These are phyloP conservation scores for Probaryconus sp. DNA, from an alignment of 1,140 invertebrate species.

Conservation along the genomic window DNA sequence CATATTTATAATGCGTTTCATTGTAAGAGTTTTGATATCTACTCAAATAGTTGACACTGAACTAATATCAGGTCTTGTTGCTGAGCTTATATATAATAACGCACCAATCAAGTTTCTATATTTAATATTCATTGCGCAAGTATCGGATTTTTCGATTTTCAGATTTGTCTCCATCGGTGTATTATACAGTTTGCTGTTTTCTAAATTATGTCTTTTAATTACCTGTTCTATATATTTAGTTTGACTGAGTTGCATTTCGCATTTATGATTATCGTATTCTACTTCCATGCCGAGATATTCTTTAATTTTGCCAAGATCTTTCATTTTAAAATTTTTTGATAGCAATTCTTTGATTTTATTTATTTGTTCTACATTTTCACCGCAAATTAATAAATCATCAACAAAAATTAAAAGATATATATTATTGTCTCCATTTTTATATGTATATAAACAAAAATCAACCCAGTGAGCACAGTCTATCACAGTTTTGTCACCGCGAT, in stretches of 20 bases:
- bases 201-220: slow-evolving; percentile 67
- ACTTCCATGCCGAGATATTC: slow-evolving; percentile 62
- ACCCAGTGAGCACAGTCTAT: too few relatives aligned
- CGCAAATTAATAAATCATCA: too few relatives aligned
- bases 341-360: too few relatives aligned
- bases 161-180: slow-evolving; percentile 75
- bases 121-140: slow-evolving; percentile 21
- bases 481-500: too few relatives aligned
- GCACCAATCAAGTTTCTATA: slow-evolving; percentile 69
- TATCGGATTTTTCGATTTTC: slow-evolving; percentile 56
- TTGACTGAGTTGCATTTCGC: slow-evolving; percentile 67
- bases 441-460: too few relatives aligned
- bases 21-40: slow-evolving; percentile 70
- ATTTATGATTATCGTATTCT: slow-evolving; percentile 62
- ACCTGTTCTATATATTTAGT: slow-evolving; percentile 72
- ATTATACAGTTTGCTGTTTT: slow-evolving; percentile 53
- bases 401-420: too few relatives aligned
- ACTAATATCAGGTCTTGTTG: slow-evolving; percentile 70
- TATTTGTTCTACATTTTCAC: too few relatives aligned
- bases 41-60: slow-evolving; percentile 66
- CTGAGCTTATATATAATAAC: slow-evolving; percentile 73
- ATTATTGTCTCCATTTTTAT: too few relatives aligned
- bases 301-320: slow-evolving; percentile 62
- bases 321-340: slow-evolving; percentile 58
- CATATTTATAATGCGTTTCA: slow-evolving; percentile 70